Base-by-base conservation (phyloP, 2,797 vertebrate genomes). In the Brachyalestes nurse region DNA sequence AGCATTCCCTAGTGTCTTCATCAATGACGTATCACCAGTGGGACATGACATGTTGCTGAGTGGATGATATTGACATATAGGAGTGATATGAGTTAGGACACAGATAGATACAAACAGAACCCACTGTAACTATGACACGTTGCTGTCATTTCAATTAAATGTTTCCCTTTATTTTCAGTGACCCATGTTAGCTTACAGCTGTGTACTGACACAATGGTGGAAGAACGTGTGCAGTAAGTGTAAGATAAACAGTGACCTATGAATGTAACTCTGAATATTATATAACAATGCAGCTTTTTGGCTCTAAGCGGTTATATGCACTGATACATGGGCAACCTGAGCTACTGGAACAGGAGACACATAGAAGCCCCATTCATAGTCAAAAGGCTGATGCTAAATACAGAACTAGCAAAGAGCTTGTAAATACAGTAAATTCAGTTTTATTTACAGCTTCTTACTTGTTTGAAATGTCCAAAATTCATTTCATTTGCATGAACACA, bases 291-390 rank as follows among this genome's bases (percentile, higher is more conserved):
- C 17, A 73, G 49, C 40, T 53, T 40, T 9, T 57, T 12, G 40
- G 25, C 60, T 74, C 34, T 34, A 12, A 58, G 78, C 19, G 13
- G 10, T 80, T 34, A 34, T 16, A 28, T 45, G 23, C 40, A n/a
- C 12, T 17, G 21, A 55, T 34, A 42, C 14, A 60, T 47, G 25
- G 62, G 3, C 67, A 65, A 10, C 55, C 23, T 12, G n/a, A 75
- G 28, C 72, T 75, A 47, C 25, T 42, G 55, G 57, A 53, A 53
- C 72, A 51, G 73, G 28, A 70, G 51, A 75, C 17, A 34, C 42
- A 12, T 14, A 49, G 60, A 23, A 47, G 34, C 38, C 9, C n/a
- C 57, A 47, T 34, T 53, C 53, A 40, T 66, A 12, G 10, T n/a
- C 51, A 12, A 34, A 7, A 72, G 7, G 51, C 16, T 55, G 23